Evolutionary conservation across 1,140 invertebrate genomes (phyloP), one percentile per base, ranked within the genome.

Genomic region (Vollenhovia emeryi): DNA sequence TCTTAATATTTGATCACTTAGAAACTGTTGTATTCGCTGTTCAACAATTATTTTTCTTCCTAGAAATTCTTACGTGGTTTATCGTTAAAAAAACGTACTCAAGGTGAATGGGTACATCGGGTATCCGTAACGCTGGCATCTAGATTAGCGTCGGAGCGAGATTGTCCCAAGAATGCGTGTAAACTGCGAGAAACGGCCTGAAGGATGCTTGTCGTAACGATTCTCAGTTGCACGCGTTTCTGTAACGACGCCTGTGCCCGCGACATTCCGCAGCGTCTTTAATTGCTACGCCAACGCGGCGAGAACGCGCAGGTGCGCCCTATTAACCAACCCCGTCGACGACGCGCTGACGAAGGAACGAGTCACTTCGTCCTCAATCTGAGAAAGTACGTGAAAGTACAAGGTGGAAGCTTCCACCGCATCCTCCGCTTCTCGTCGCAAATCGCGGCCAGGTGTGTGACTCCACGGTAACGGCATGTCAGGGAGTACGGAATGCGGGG

Each of bases 381-480:
- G 86, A 79, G 88, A 79, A n/a, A 86, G 30, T 86, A 87, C 76
- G 86, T 87, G 88, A 92, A 79, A 85, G 86, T 82, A 84, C 85
- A 87, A 69, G 59, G 48, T 55, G n/a, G 43, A 48, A n/a, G 60
- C 55, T 27, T 9, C 6, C n/a, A n/a, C n/a, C 5, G 9, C 40
- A 9, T 1, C 36, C 27, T 33, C n/a, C 27, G 9, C 36, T 52
- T 45, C 30, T 45, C 71, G 9, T 64, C 79, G 82, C 57, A 85
- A 88, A 90, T 88, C 79, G 80, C 86, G 84, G 74, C 80, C 89
- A 91, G 90, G 79, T 90, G 90, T 86, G 75, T 87, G 86, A 86
- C 85, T 84, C n/a, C n/a, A 88, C 78, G 89, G 86, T 87, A 91
- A 91, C 90, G 85, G 88, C 86, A 89, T 83, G 89, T 64, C 79